Conservation (phyloP, 2,113 vertebrate genomes). For the Hippocampus guttulatus region DNA sequence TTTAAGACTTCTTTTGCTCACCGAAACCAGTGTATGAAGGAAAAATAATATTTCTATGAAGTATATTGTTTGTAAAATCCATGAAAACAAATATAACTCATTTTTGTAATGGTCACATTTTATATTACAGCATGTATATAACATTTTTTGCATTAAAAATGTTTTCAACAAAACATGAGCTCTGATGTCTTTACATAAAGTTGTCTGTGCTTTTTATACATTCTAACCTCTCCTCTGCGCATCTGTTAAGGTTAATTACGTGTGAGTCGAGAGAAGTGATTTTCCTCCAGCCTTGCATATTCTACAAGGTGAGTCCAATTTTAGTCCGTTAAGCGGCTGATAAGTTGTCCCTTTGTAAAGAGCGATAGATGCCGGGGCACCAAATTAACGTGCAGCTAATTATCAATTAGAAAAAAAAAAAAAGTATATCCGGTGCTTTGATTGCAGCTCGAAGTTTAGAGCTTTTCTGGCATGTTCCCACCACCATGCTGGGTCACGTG, state of each 20-base stretch:
- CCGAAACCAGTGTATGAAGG: slow-evolving; percentile 49
- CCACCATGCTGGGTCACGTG: slow-evolving; percentile 21
- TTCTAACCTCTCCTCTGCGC: slow-evolving; percentile 32
- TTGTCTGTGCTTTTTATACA: slow-evolving; percentile 9
- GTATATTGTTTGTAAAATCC: slow-evolving; percentile 40
- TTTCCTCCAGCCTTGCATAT: slow-evolving; percentile 45
- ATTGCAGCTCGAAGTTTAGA: slow-evolving; percentile 42
- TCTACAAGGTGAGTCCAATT: slow-evolving; percentile 59
- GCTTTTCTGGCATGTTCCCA: slow-evolving; percentile 26
- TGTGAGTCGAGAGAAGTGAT: slow-evolving; percentile 60
- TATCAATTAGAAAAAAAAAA: slow-evolving; percentile 65
- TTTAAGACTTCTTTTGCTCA: slow-evolving; percentile 26
- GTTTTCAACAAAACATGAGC: slow-evolving; percentile 28
- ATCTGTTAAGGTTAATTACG: slow-evolving; percentile 66
- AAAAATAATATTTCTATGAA: slow-evolving; percentile 41
- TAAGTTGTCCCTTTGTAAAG: slow-evolving; percentile 64
- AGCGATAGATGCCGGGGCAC: slow-evolving; percentile 57
- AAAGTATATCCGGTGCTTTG: slow-evolving; percentile 53
- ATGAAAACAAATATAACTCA: slow-evolving; percentile 29
- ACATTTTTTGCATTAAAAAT: slow-evolving; percentile 64
- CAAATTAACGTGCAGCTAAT: slow-evolving; percentile 68
- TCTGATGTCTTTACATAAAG: slow-evolving; percentile 21
- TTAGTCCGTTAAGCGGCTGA: slow-evolving; percentile 59
- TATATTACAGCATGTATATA: slow-evolving; percentile 57
- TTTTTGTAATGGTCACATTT: slow-evolving; percentile 38